These are phyloP conservation scores for Boulengeromyrus knoepffleri DNA, from an alignment of 2,113 vertebrate species.

Conservation along the genomic window DNA sequence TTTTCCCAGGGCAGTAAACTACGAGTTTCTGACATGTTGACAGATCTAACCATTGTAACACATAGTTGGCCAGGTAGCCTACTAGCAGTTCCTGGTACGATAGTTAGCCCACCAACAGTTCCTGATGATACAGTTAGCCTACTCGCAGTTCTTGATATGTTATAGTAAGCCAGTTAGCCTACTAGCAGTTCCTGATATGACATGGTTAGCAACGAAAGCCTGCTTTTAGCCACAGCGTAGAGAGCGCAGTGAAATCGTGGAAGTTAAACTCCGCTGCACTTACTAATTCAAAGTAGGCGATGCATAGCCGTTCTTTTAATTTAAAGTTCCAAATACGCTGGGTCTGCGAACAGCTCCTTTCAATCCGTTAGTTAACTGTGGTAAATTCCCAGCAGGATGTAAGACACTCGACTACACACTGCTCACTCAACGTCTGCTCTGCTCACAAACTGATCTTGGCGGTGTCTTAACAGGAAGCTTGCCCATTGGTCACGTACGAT, in stretches of 20 bases:
- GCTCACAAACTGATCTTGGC: slow-evolving; percentile 51
- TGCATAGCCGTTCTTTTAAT: background rate
- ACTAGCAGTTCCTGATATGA: background rate
- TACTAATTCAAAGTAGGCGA: slow-evolving; percentile 4
- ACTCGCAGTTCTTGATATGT: background rate
- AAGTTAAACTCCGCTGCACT: background rate
- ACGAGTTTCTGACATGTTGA: background rate
- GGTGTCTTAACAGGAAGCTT: slow-evolving; percentile 35
- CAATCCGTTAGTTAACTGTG: background rate
- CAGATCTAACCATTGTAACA: background rate
- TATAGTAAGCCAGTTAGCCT: background rate
- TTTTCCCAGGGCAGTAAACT: background rate
- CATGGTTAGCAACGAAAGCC: background rate
- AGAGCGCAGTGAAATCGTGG: background rate
- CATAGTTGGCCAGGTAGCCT: background rate
- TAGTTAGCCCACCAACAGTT: background rate
- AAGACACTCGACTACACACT: background rate
- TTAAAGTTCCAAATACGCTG: slow-evolving; percentile 32
- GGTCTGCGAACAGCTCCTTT: background rate
- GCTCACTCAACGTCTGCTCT: slow-evolving; percentile 11
- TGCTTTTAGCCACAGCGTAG: background rate
- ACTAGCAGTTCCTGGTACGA: background rate
- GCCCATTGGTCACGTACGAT: slow-evolving; percentile 31
- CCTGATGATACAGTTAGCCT: background rate
- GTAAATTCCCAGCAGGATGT: background rate